Evolutionary conservation across 1,140 invertebrate genomes (phyloP).

Genomic region (Anthonomus grandis): DNA sequence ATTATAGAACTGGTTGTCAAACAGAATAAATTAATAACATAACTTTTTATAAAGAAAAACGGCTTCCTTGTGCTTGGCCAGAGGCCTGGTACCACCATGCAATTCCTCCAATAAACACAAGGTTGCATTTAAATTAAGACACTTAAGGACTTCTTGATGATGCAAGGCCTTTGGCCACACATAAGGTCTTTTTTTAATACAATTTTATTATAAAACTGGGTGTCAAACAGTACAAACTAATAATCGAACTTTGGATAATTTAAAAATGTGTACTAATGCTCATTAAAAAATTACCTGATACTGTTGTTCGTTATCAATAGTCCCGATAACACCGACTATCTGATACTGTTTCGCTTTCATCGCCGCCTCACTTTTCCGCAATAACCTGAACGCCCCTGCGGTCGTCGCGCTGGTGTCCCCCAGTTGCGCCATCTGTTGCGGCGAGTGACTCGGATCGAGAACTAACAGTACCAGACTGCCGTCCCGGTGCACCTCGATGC

Average conservation of each 20-base stretch:
- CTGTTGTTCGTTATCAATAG: constrained; percentile 69
- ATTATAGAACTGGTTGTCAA: no score
- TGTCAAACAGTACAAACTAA: neutral
- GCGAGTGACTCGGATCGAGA: constrained; percentile 83
- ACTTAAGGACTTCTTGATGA: no score
- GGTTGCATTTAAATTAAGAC: no score
- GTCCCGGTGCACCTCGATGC: constrained; percentile 73
- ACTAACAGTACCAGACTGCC: constrained; percentile 71
- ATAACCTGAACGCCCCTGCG: constrained; percentile 62
- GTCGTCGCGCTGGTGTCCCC: constrained; percentile 55
- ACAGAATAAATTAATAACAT: no score
- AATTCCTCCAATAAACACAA: no score
- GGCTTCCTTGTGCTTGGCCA: no score
- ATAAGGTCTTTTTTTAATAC: neutral
- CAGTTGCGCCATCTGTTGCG: constrained; percentile 70
- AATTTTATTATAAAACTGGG: neutral
- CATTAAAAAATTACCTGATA: constrained; percentile 59
- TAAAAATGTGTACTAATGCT: no score
- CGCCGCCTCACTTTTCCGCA: constrained; percentile 68
- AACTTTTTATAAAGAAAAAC: no score
- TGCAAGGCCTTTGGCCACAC: no score
- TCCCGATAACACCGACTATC: constrained; percentile 73
- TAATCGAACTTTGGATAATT: constrained; percentile 1
- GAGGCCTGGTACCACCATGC: no score
- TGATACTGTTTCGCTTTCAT: constrained; percentile 86